Evolutionary conservation across 2,888 invertebrate species (phyloP).

Genomic region (Epiperipatus broadwayi): DNA sequence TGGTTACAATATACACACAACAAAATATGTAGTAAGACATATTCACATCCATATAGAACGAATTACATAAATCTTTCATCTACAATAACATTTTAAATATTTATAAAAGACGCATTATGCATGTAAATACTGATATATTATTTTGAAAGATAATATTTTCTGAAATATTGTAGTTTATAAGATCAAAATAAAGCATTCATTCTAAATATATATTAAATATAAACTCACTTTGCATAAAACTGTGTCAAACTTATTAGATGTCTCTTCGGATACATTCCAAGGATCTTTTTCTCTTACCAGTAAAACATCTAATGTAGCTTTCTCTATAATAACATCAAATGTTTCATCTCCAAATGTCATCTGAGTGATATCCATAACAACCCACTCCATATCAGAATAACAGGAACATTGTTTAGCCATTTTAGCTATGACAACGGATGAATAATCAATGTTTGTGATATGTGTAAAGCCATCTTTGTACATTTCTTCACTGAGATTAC

Average conservation of each 20-base stretch:
- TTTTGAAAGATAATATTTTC: too few species aligned
- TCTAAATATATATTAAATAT: too few species aligned
- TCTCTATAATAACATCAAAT: slow-evolving; percentile 32
- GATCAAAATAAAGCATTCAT: too few species aligned
- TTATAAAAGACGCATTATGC: too few species aligned
- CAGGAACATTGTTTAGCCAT: slow-evolving; percentile 22
- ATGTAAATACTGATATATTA: too few species aligned
- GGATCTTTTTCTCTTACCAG: slow-evolving; percentile 29
- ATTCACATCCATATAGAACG: too few species aligned
- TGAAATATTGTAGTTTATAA: too few species aligned
- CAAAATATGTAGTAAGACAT: too few species aligned
- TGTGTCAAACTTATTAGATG: slow-evolving; percentile 20
- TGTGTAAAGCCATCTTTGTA: slow-evolving; percentile 27
- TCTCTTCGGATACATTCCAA: slow-evolving; percentile 24
- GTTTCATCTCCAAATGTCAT: slow-evolving; percentile 22
- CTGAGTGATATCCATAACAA: slow-evolving; percentile 28
- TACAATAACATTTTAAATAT: too few species aligned
- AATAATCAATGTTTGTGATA: slow-evolving; percentile 32
- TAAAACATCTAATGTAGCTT: slow-evolving; percentile 32
- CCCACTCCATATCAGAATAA: slow-evolving; percentile 28
- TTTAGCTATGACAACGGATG: slow-evolving; percentile 27
- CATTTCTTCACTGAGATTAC: slow-evolving; percentile 28
- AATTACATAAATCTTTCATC: too few species aligned
- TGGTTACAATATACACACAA: too few species aligned
- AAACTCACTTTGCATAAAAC: slow-evolving; percentile 23